These are phyloP conservation scores for Rhamnusium bicolor DNA, from an alignment of 2,888 invertebrate species.

Conservation along the genomic window DNA sequence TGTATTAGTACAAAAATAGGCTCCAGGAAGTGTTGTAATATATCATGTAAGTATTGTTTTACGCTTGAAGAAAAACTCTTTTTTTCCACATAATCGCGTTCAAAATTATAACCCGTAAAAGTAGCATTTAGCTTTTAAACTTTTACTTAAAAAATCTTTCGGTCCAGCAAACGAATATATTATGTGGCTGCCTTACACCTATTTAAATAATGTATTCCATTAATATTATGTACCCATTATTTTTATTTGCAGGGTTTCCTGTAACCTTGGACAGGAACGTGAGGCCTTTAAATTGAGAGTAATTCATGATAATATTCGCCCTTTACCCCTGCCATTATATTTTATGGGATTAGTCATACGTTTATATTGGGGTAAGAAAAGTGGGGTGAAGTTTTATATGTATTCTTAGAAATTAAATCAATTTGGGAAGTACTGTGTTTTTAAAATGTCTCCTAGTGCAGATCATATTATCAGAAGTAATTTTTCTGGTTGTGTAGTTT, in stretches of 20 bases:
- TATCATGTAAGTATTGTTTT: no score
- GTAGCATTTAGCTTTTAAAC: no score
- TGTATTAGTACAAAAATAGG: no score
- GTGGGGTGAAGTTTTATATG: conserved; percentile 15
- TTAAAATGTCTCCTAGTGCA: neutral
- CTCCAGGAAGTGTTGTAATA: no score
- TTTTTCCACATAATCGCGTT: neutral
- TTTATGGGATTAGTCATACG: conserved; percentile 36
- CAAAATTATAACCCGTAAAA: neutral
- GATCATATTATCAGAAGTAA: no score
- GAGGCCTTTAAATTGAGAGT: neutral
- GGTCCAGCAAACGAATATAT: no score
- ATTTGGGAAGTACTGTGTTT: neutral
- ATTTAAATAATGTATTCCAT: neutral
- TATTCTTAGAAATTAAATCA: neutral
- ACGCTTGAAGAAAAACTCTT: no score
- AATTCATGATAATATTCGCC: conserved; percentile 14
- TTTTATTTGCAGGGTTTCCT: conserved; percentile 14
- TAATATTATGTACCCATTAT: conserved; percentile 10
- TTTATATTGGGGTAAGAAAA: conserved; percentile 21
- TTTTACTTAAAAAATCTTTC: no score
- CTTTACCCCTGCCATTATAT: conserved; percentile 28
- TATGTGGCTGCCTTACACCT: neutral
- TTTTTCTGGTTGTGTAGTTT: no score
- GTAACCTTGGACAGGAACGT: conserved; percentile 11